Evolutionary conservation across 1,140 invertebrate species (phyloP), one percentile per base, ranked within the genome.

Genomic region (Pararge aegeria): DNA sequence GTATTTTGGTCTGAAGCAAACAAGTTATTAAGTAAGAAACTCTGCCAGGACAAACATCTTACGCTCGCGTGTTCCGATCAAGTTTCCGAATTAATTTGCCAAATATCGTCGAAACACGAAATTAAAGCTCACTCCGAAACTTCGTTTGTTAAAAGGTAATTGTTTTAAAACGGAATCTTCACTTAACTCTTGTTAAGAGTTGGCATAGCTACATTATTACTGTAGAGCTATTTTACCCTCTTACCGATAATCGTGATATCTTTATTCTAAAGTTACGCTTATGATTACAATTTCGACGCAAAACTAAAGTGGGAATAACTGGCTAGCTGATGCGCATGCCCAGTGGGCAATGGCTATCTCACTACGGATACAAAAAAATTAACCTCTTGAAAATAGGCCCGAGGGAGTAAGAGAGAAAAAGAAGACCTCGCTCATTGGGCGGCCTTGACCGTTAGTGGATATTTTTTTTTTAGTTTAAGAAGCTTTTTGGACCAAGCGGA

Each of bases 61-160:
- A 74, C 50, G 67, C 68, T 76, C 64, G 68, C 75, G 69, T 73
- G 73, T 73, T 73, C 68, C 64, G 57, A 74, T 49, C 21, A 29
- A 81, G 70, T 83, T 80, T 75, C 58, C 70, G 76, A 78, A 81
- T 80, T 83, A 81, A 83, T 83, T 83, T 75, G 77, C 77, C 77
- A 76, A 83, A 80, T 83, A 80, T 75, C 68, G 67, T 64, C 66
- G 73, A 74, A 83, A 77, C 76, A 80, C 73, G 76, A 75, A 75
- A 80, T 80, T 81, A 73, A 73, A 80, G 78, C 70, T 74, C 72
- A 55, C 66, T 70, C 49, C 64, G 60, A 52, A 80, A 83, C 76
- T 83, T 83, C 57, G 67, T 74, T 83, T 83, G 80, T 83, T 83
- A 78, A 77, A 83, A 79, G 78, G 79, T 80, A 81, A 79, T 80